Conservation (phyloP, 2,797 vertebrate genomes). For the Trachurus trachurus region DNA sequence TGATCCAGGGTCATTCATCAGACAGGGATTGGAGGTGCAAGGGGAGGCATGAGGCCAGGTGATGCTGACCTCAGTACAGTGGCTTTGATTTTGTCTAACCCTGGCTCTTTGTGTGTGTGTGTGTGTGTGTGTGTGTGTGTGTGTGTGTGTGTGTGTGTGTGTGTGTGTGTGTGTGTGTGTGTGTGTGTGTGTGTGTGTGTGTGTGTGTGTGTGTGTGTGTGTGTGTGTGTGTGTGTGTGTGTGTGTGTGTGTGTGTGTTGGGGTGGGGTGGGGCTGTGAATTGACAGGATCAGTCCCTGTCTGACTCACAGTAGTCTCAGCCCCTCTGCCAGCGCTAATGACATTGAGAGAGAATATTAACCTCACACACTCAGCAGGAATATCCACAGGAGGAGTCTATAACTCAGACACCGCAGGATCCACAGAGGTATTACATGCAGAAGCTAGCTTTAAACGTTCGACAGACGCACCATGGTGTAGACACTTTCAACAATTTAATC, state of each 20-base stretch:
- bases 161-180: slow-evolving; percentile 20
- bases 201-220: slow-evolving; percentile 19
- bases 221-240: slow-evolving; percentile 24
- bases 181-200: slow-evolving; percentile 22
- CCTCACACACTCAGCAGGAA: slow-evolving; percentile 94
- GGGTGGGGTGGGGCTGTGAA: slow-evolving; percentile 46
- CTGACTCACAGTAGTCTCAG: slow-evolving; percentile 96
- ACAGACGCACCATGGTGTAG: slow-evolving; percentile 42
- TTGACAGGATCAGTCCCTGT: slow-evolving; percentile 96
- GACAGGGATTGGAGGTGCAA: slow-evolving; percentile 78
- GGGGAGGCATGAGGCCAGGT: slow-evolving; percentile 76
- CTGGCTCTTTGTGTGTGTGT: slow-evolving; percentile 27
- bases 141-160: slow-evolving; percentile 22
- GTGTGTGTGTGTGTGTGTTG: slow-evolving; percentile 20
- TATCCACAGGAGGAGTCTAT: slow-evolving; percentile 95
- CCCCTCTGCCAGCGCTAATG: slow-evolving; percentile 96
- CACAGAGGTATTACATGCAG: slow-evolving; percentile 48
- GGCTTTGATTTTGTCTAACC: slow-evolving; percentile 88
- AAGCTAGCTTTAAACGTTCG: slow-evolving; percentile 59
- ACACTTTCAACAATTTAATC: slow-evolving; percentile 50
- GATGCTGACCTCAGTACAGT: slow-evolving; percentile 92
- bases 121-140: slow-evolving; percentile 21
- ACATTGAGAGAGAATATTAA: slow-evolving; percentile 99
- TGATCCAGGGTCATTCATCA: slow-evolving; percentile 95
- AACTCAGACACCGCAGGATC: slow-evolving; percentile 91